phyloP scores from a whole-genome alignment of 1,140 invertebrate species.

The Saccostrea cuccullata region DNA sequence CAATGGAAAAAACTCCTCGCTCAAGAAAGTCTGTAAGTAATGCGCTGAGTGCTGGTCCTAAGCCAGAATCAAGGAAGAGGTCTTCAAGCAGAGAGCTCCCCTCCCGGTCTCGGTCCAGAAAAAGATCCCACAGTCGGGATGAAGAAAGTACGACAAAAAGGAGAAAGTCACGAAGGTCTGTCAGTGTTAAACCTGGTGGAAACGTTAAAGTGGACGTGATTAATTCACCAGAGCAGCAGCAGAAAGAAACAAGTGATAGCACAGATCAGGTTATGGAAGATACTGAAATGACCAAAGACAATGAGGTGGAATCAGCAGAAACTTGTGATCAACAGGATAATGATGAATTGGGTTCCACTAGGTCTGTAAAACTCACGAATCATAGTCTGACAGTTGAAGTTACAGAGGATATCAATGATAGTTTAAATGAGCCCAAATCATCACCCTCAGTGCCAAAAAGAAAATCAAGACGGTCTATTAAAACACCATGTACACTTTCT shows the following conservation, averaged over 20 bases:
- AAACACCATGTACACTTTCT: background rate
- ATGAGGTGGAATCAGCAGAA: background rate
- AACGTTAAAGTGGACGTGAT: background rate
- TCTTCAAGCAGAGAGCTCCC: slow-evolving; percentile 9
- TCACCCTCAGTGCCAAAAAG: background rate
- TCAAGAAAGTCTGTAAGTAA: background rate
- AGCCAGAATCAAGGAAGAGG: background rate
- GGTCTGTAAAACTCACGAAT: background rate
- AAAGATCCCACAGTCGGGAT: slow-evolving; percentile 8
- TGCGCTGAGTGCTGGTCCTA: too few relatives aligned
- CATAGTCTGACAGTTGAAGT: slow-evolving; percentile 20
- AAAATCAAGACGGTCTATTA: background rate
- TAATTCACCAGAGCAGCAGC: background rate
- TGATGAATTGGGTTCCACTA: background rate
- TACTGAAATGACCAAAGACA: background rate
- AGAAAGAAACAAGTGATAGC: background rate
- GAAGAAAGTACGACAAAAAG: background rate
- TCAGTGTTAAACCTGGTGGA: background rate
- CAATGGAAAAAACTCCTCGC: background rate
- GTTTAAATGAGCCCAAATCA: background rate
- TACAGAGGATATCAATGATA: background rate
- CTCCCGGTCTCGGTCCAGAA: background rate
- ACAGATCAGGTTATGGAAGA: slow-evolving; percentile 3
- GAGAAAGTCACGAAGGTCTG: slow-evolving; percentile 18
- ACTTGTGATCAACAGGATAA: background rate